phyloP scores from a whole-genome alignment of 2,797 vertebrate species.

The Danio choprae region DNA sequence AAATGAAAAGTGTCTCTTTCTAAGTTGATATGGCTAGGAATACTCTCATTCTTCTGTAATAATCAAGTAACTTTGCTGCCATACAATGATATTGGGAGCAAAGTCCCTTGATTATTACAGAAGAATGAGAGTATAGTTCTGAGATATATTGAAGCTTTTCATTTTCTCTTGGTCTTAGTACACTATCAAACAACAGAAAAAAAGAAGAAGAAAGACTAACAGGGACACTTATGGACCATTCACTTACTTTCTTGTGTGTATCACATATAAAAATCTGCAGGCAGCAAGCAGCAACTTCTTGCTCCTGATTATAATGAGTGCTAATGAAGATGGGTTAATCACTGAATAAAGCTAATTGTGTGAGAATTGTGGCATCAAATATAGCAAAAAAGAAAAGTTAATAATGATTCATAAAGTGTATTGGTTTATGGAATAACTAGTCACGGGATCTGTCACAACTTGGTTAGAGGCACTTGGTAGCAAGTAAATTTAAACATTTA shows the following conservation, averaged over 20 bases:
- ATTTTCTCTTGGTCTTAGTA: too few species aligned
- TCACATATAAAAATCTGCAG: neutral
- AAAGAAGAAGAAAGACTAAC: too few species aligned
- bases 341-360: neutral
- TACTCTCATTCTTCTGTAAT: too few species aligned
- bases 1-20: too few species aligned
- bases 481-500: neutral
- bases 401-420: neutral
- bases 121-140: too few species aligned
- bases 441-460: neutral
- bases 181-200: too few species aligned
- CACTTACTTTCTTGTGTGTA: neutral
- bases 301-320: neutral
- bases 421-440: neutral
- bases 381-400: neutral
- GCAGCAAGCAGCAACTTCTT: neutral
- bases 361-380: neutral
- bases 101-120: too few species aligned
- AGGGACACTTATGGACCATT: neutral
- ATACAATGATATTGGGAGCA: too few species aligned
- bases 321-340: neutral
- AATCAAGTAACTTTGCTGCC: too few species aligned
- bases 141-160: too few species aligned
- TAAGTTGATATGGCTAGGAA: too few species aligned
- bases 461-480: neutral